Conservation (phyloP, 2,113 vertebrate species). For the Herpetotheres cachinnans region DNA sequence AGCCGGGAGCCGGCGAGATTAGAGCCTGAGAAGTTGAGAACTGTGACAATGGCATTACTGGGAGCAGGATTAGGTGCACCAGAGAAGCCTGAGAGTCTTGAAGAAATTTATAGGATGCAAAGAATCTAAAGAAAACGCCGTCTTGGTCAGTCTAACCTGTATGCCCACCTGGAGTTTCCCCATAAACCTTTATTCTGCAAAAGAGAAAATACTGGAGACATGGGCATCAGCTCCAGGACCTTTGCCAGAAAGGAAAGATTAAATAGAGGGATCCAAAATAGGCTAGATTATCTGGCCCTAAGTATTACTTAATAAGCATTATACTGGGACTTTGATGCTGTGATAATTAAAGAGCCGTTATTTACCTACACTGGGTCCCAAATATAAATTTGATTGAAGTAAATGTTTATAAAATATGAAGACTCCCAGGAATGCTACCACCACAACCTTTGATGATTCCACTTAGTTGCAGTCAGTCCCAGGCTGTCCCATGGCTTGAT, state of each 20-base stretch:
- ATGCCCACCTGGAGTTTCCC: background rate
- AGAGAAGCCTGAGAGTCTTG: background rate
- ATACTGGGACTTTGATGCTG: background rate
- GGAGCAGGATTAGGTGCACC: background rate
- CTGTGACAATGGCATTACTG: background rate
- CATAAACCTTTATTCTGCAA: background rate
- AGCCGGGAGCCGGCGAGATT: slow-evolving; percentile 18
- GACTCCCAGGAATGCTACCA: background rate
- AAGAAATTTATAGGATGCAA: background rate
- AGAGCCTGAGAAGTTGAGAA: slow-evolving; percentile 3
- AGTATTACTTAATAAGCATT: slow-evolving; percentile 60
- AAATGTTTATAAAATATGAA: background rate
- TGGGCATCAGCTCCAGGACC: slow-evolving; percentile 3
- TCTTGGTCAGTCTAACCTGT: background rate
- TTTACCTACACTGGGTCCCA: background rate
- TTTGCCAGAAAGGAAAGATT: slow-evolving; percentile 62
- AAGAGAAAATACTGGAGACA: background rate
- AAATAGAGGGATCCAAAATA: slow-evolving; percentile 61
- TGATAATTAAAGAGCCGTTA: slow-evolving; percentile 41
- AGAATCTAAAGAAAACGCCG: background rate
- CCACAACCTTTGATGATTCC: background rate
- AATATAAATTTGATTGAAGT: background rate
- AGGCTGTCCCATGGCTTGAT: background rate
- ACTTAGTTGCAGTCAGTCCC: background rate
- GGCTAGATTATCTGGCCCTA: slow-evolving; percentile 64